Conservation (phyloP, 2,113 vertebrate genomes). For the Lamprologus tigripictilis region DNA sequence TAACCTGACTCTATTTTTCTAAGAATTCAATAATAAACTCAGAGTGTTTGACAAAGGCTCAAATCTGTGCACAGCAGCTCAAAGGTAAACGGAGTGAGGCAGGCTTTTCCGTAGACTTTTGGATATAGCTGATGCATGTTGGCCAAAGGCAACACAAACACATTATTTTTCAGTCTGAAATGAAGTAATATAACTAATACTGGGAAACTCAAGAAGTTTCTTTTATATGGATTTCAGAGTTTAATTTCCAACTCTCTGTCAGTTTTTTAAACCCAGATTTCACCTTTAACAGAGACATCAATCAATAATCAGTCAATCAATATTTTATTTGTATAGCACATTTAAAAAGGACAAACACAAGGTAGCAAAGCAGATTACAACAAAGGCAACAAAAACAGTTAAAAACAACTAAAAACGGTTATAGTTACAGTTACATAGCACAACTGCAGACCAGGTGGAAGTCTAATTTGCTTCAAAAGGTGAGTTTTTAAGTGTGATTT, state of each 20-base stretch:
- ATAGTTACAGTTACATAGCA: background rate
- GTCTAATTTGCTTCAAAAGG: background rate
- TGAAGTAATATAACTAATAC: background rate
- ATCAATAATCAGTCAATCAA: background rate
- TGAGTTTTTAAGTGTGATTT: background rate
- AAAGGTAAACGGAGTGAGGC: accelerated
- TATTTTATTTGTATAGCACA: background rate
- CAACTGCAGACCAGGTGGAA: background rate
- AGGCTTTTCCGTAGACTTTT: background rate
- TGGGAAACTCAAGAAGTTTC: background rate
- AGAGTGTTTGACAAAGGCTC: background rate
- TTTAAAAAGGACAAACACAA: background rate
- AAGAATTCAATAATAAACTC: background rate
- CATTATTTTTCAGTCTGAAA: background rate
- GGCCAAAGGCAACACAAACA: background rate
- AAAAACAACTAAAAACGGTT: background rate
- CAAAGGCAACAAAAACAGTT: background rate
- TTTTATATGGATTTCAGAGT: background rate
- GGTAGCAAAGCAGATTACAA: background rate
- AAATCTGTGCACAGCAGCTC: background rate
- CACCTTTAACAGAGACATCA: background rate
- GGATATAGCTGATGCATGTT: background rate
- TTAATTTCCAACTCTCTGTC: background rate
- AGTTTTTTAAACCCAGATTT: background rate
- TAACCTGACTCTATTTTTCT: background rate